Conservation (phyloP, 1,140 invertebrate species). For the Maniola jurtina region DNA sequence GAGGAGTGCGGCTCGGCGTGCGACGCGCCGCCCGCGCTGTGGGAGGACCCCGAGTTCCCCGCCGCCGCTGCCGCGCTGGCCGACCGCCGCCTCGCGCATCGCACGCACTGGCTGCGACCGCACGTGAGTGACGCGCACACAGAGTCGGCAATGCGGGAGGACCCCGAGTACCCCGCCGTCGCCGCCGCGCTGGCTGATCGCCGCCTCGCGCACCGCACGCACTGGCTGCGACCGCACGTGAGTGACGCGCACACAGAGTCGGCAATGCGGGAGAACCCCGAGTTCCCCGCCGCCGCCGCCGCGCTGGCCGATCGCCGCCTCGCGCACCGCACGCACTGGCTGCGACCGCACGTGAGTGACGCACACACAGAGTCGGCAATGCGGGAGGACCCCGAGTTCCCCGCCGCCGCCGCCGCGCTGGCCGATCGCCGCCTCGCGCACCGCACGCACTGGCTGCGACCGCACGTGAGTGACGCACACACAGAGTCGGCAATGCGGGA, state of each 20-base stretch:
- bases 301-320: constrained; percentile 36
- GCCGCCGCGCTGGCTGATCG: constrained; percentile 35
- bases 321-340: constrained; percentile 36
- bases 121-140: constrained; percentile 29
- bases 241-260: background rate
- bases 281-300: constrained; percentile 40
- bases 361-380: background rate
- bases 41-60: constrained; percentile 50
- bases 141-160: constrained; percentile 30
- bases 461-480: constrained; percentile 34
- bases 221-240: constrained; percentile 50
- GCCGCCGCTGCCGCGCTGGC: constrained; percentile 34
- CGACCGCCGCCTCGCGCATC: constrained; percentile 29
- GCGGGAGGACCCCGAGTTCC: background rate
- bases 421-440: constrained; percentile 32
- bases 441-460: constrained; percentile 42
- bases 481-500: background rate
- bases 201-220: constrained; percentile 30
- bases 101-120: constrained; percentile 44
- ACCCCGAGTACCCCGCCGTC: constrained; percentile 42
- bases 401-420: constrained; percentile 29
- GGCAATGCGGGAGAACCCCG: constrained; percentile 38
- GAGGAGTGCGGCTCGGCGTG: constrained; percentile 16
- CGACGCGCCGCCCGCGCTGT: constrained; percentile 27
- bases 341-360: constrained; percentile 43